Evolutionary conservation across 2,797 vertebrate genomes (phyloP).

Genomic region (Urophycis tenuis): DNA sequence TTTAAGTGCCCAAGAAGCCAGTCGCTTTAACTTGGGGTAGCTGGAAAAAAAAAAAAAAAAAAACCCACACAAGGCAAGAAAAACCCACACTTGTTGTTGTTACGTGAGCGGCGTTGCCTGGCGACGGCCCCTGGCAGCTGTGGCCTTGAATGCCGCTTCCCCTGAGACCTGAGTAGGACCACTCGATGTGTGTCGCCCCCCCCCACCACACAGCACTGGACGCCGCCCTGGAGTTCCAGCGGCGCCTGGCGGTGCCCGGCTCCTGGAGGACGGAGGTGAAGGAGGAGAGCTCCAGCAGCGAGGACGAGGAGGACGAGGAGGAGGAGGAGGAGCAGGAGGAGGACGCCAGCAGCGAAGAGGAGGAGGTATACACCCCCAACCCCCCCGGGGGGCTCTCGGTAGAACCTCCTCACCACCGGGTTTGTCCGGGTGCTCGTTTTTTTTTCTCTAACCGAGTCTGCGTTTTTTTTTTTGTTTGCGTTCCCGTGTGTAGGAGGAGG

Average conservation of each 20-base stretch:
- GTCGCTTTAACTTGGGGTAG: too few species aligned
- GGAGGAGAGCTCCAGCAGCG: conserved; percentile 76
- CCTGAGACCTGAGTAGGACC: neutral
- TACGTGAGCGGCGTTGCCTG: neutral
- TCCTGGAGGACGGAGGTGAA: conserved; percentile 77
- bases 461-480: too few species aligned
- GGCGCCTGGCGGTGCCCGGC: conserved; percentile 59
- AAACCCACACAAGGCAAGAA: neutral
- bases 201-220: conserved; percentile 59
- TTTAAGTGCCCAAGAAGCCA: neutral
- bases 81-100: neutral
- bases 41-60: neutral
- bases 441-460: neutral
- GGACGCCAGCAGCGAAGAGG: conserved; percentile 67
- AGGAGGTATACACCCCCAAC: conserved; percentile 48
- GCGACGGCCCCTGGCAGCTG: neutral
- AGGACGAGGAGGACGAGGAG: conserved; percentile 71
- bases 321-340: conserved; percentile 69
- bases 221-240: conserved; percentile 69
- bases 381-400: neutral
- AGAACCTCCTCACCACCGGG: neutral
- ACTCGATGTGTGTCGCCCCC: neutral
- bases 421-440: neutral
- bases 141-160: neutral
- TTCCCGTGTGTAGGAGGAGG: conserved; percentile 69